Conservation (phyloP, 2,113 vertebrate genomes). For the Dromiciops gliroides region DNA sequence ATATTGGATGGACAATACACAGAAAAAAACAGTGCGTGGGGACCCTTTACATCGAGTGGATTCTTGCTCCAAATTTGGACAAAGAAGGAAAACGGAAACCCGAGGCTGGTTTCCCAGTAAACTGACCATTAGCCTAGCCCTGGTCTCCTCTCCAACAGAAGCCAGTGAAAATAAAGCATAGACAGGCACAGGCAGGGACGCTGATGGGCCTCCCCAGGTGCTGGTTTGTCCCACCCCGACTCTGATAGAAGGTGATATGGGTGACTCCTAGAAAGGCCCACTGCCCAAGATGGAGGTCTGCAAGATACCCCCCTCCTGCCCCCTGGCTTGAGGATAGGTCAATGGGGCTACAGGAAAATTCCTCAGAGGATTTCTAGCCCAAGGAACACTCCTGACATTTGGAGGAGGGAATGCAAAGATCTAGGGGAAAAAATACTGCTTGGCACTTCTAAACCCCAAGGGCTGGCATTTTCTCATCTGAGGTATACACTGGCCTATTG, state of each 20-base stretch:
- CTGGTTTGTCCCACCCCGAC: background rate
- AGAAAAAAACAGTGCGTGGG: background rate
- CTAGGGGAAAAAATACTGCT: background rate
- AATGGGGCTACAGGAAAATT: background rate
- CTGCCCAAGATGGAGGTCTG: background rate
- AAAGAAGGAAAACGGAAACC: background rate
- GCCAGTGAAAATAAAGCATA: fast-evolving
- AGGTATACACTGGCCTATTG: background rate
- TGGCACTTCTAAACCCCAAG: conserved; percentile 6
- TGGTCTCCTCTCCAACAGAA: background rate
- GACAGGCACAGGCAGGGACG: background rate
- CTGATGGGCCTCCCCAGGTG: too few species aligned
- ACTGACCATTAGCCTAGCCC: background rate
- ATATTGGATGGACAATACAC: background rate
- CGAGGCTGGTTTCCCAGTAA: background rate
- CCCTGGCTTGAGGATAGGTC: background rate
- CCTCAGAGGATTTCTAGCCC: conserved; percentile 5
- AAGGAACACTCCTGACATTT: background rate
- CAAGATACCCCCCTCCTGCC: background rate
- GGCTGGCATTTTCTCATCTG: background rate
- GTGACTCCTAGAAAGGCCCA: background rate
- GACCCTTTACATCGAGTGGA: background rate
- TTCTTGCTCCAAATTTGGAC: background rate
- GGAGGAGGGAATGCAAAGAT: background rate
- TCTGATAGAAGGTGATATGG: background rate